These are phyloP conservation scores for Orchesellides sinensis DNA, from an alignment of 2,888 invertebrate genomes.

Conservation along the genomic window DNA sequence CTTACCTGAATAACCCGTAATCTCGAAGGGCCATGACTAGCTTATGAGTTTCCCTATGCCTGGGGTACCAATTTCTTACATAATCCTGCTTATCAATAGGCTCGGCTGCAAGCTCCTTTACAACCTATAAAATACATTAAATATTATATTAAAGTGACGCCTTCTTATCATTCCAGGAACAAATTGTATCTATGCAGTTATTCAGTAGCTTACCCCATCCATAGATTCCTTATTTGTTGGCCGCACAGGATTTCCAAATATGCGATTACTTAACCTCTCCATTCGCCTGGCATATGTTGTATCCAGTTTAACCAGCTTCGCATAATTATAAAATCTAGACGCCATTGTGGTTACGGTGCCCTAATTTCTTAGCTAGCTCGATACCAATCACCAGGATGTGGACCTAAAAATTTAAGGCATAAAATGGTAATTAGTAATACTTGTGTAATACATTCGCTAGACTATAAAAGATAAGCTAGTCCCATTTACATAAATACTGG, in stretches of 20 bases:
- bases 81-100: constrained; percentile 60
- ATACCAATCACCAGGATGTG: no score
- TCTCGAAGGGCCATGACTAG: constrained; percentile 65
- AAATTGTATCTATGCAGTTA: no score
- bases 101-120: constrained; percentile 30
- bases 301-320: constrained; percentile 53
- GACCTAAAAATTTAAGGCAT: no score
- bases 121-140: constrained; percentile 40
- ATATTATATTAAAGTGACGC: not conserved
- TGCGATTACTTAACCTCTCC: constrained; percentile 59
- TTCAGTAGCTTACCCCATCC: constrained; percentile 26
- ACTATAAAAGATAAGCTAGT: no score
- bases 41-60: constrained; percentile 63
- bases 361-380: no score
- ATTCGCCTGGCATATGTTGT: constrained; percentile 61
- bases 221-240: constrained; percentile 26
- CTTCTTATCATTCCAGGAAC: no score
- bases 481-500: no score
- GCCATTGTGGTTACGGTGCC: no score
- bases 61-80: constrained; percentile 63
- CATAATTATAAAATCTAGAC: constrained; percentile 56
- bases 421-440: no score
- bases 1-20: constrained; percentile 64
- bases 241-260: constrained; percentile 63
- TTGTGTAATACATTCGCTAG: no score